Evolutionary conservation across 2,888 invertebrate genomes (phyloP), one percentile per base, ranked within the genome.

Genomic region (Euphydryas editha): DNA sequence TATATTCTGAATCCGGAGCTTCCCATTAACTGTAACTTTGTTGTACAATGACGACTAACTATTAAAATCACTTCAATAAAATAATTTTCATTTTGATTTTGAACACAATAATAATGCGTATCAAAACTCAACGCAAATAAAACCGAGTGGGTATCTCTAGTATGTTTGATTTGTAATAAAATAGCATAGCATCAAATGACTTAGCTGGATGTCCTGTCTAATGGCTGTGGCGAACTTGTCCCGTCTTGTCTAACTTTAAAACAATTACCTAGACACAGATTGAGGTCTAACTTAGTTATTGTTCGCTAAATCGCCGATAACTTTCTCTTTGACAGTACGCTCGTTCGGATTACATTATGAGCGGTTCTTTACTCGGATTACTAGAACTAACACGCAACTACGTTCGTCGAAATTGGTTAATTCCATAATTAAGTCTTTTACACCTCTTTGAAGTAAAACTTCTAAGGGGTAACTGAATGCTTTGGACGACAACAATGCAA

Each of bases 191-290:
- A 13, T 21, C 5, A 13, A 13, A 47, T 47, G 11, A 47, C 18
- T 51, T 51, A 11, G 24, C 15, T 51, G 51, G 51, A 51, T n/a
- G 8, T 21, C n/a, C 8, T n/a, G 10, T n/a, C 6, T 51, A n/a
- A 51, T 21, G 60, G 39, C 56, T 36, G 37, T 49, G 62, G n/a
- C 59, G 42, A 68, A 68, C 67, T 72, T 60, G 47, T 62, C 60
- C 63, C 62, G 39, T 62, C 66, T 62, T 66, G 71, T 68, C 69
- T 65, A 68, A 72, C 59, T 72, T 71, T 39, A 18, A 67, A 68
- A 73, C 73, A 71, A 73, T 72, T 66, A 73, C 67, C 39, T 59
- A 67, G 59, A 68, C 65, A 68, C 54, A 61, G 67, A 68, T 67
- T 65, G 66, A 59, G 56, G 64, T 60, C 56, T 65, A 68, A 72